Base-by-base conservation (phyloP, 1,140 invertebrate species). In the Goniozus legneri region DNA sequence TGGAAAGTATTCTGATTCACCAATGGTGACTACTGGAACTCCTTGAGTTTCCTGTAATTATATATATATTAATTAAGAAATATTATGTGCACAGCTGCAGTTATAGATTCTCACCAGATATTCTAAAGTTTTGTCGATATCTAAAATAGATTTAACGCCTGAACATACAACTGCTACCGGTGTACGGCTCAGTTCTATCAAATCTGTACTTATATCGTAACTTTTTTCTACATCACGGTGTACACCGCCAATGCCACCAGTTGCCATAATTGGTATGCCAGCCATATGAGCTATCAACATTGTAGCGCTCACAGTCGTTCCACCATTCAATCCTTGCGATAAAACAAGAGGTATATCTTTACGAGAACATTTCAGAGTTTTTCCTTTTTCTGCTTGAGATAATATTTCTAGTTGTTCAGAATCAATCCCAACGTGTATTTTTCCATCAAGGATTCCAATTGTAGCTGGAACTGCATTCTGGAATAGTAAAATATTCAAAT, bases 101-200 rank as follows among this genome's bases (percentile, higher is more conserved):
- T 8, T 21, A n/a, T 32, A 37, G 13, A 14, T 38, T 64, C 63
- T 79, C 78, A 89, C 92, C 77, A 99, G 75, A 67, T 88, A 97
- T 71, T 99, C 97, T 20, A 99, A 77, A 1, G 96, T 98, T 62
- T 87, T 86, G 1, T 82, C 84, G 62, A 99, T 95, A 69, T 99
- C 97, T 20, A 99, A 77, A 60, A 99, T 98, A 24, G 95, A 96
- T 78, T 99, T 99, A 27, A 97, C 84, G 12, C 97, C 97, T 60
- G 94, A 91, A 52, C 91, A 97, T 1, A 99, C 85, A 8, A 98
- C 94, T 44, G 90, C 82, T 1, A 97, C 84, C 6, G 87, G 85
- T 47, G 86, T 95, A 38, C 85, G 78, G 4, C 93, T 88, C 16
- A 99, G 78, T 73, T 99, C 95, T 8, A 82, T 84, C 13, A 99